These are phyloP conservation scores for Pempheris klunzingeri DNA, from an alignment of 2,797 vertebrate species.

Conservation along the genomic window DNA sequence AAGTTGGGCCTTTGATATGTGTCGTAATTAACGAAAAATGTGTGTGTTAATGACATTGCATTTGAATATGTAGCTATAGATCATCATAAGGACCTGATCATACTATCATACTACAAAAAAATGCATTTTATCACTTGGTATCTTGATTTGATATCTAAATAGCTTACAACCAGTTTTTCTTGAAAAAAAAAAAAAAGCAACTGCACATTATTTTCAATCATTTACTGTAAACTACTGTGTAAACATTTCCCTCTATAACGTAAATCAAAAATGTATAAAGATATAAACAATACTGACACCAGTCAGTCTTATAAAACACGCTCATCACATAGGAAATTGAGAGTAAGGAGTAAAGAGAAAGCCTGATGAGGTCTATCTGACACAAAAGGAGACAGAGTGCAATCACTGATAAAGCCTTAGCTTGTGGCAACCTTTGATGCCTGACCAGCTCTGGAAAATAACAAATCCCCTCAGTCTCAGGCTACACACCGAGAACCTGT, in stretches of 20 bases:
- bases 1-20: neutral
- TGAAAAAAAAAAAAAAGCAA: neutral
- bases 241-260: too few relatives aligned
- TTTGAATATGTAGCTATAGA: neutral
- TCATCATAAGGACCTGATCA: neutral
- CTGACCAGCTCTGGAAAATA: constrained; percentile 64
- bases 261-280: neutral
- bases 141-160: neutral
- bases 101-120: neutral
- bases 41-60: neutral
- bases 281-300: constrained; percentile 1
- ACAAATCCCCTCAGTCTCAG: constrained; percentile 50
- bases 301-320: constrained; percentile 9
- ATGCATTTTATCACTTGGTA: neutral
- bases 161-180: neutral
- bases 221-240: neutral
- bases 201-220: neutral
- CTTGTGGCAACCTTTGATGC: constrained; percentile 54
- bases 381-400: constrained; percentile 50
- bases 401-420: constrained; percentile 59
- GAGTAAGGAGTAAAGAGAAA: constrained; percentile 27
- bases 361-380: constrained; percentile 51
- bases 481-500: constrained; percentile 40
- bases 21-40: neutral
- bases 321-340: constrained; percentile 22